phyloP scores from a whole-genome alignment of 2,113 vertebrate species.

The Malurus cyaneus region DNA sequence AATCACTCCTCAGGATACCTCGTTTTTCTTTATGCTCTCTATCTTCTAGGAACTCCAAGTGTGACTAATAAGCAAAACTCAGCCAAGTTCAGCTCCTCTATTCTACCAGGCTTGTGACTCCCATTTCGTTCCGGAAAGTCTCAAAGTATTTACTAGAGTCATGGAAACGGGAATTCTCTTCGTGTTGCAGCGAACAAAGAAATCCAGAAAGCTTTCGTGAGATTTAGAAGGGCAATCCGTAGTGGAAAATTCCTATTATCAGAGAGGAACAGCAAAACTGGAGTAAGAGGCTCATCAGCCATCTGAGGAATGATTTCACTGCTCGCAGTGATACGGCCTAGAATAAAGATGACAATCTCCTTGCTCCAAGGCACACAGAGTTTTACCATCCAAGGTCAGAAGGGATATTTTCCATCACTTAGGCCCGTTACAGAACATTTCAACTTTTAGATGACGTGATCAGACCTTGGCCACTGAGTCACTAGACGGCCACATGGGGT shows the following conservation, averaged over 20 bases:
- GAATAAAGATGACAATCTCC: neutral
- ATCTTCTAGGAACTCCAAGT: neutral
- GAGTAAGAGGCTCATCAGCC: neutral
- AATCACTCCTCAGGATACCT: constrained; percentile 25
- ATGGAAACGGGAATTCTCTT: neutral
- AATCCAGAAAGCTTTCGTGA: neutral
- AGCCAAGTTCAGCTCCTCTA: neutral
- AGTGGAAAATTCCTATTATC: neutral
- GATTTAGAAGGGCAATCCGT: neutral
- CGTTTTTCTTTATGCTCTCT: neutral
- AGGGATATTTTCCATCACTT: neutral
- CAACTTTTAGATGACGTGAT: neutral
- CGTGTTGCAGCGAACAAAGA: neutral
- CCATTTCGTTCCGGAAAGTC: neutral
- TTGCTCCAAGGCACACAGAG: neutral
- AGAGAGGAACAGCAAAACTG: neutral
- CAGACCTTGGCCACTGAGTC: neutral
- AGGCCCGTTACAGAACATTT: neutral
- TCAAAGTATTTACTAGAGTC: neutral
- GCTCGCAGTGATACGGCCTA: neutral
- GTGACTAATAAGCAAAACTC: neutral
- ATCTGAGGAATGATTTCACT: neutral
- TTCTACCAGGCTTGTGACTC: neutral
- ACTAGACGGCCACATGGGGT: neutral
- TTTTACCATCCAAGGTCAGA: neutral